These are phyloP conservation scores for Idaea biselata DNA, from an alignment of 2,888 invertebrate genomes.

Conservation along the genomic window DNA sequence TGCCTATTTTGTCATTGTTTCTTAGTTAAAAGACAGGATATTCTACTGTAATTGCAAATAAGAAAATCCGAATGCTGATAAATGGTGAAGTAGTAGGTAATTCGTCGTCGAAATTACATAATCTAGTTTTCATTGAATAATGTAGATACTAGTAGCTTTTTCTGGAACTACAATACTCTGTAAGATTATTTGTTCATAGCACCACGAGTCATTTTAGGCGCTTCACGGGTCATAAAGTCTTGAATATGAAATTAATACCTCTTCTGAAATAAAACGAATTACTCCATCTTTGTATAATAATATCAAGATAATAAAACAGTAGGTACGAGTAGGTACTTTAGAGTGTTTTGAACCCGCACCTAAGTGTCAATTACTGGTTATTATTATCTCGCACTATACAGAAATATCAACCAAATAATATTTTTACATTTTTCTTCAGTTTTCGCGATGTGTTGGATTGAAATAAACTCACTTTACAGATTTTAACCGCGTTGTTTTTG, in stretches of 20 bases:
- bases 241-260: slow-evolving; percentile 20
- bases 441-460: too few relatives aligned
- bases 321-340: not conserved
- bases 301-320: not conserved
- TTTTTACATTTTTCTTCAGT: too few relatives aligned
- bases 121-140: too few relatives aligned
- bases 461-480: too few relatives aligned
- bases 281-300: slow-evolving; percentile 11
- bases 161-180: not conserved
- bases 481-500: too few relatives aligned
- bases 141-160: too few relatives aligned
- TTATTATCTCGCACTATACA: not conserved
- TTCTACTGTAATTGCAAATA: not conserved
- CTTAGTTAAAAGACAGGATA: not conserved
- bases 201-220: slow-evolving; percentile 13
- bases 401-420: not conserved
- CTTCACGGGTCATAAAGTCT: slow-evolving; percentile 16
- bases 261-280: slow-evolving; percentile 13
- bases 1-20: not conserved
- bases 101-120: too few relatives aligned
- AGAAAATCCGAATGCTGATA: not conserved
- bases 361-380: not conserved
- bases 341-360: not conserved
- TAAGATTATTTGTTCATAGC: not conserved
- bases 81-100: too few relatives aligned